Evolutionary conservation across 2,113 vertebrate genomes (phyloP).

Genomic region (Pelmatolapia mariae): DNA sequence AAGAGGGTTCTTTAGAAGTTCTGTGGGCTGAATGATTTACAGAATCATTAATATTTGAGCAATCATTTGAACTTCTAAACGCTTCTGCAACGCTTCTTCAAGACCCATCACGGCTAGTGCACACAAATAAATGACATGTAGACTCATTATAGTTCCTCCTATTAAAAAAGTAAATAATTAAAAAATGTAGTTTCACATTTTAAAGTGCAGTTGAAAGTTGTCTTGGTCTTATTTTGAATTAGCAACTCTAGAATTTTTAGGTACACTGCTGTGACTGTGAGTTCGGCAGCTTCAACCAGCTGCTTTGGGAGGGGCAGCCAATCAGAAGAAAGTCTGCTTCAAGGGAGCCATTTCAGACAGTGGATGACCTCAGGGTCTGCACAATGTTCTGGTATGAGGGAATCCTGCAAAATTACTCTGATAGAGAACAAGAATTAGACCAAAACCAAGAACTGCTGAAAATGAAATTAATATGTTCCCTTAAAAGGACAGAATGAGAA

Average conservation of each 20-base stretch:
- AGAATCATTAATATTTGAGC: slow-evolving; percentile 46
- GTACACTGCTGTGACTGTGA: not conserved
- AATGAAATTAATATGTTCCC: not conserved
- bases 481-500: not conserved
- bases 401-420: not conserved
- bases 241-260: not conserved
- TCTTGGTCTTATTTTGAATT: not conserved
- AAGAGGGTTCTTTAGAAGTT: slow-evolving; percentile 34
- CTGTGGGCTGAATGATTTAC: slow-evolving; percentile 51
- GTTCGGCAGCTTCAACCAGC: not conserved
- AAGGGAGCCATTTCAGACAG: not conserved
- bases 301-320: not conserved
- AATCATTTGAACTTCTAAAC: slow-evolving; percentile 53
- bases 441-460: not conserved
- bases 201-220: not conserved
- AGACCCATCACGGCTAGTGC: not conserved
- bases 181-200: not conserved
- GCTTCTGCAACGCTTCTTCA: slow-evolving; percentile 24
- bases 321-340: not conserved
- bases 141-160: not conserved
- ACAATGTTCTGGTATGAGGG: not conserved
- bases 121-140: not conserved
- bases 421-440: not conserved
- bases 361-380: not conserved
- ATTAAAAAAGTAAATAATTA: not conserved